These are phyloP conservation scores for Pristionchus arcanus DNA, from an alignment of 2,888 invertebrate genomes.

Conservation along the genomic window DNA sequence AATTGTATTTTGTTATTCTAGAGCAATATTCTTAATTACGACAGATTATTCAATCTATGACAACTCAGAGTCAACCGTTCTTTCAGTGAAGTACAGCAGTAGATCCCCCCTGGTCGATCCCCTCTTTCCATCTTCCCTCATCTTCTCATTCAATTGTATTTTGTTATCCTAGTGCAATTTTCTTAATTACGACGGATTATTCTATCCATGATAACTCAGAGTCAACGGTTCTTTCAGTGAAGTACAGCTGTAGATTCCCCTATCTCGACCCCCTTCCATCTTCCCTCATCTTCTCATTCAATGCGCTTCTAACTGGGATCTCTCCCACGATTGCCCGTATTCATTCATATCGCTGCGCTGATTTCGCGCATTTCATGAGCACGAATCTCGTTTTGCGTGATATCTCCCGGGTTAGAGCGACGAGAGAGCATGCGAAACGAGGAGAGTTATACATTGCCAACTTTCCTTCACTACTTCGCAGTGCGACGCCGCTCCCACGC, in stretches of 20 bases:
- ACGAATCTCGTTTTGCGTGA: not conserved
- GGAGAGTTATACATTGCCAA: not conserved
- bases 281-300: not conserved
- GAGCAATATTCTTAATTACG: no score
- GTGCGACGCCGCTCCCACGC: slow-evolving; percentile 17
- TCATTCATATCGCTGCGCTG: not conserved
- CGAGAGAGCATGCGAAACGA: not conserved
- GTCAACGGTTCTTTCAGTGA: no score
- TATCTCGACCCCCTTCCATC: not conserved
- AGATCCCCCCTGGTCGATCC: not conserved
- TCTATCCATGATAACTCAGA: no score
- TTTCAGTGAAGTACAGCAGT: no score
- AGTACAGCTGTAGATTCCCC: not conserved
- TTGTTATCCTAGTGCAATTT: no score
- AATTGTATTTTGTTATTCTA: no score
- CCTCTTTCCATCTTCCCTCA: no score
- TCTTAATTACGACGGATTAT: no score
- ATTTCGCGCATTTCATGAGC: not conserved
- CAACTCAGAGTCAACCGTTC: no score
- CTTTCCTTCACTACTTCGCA: not conserved
- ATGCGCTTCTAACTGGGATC: not conserved
- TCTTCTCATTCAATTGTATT: no score
- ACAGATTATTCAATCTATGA: no score
- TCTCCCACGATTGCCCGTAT: slow-evolving; percentile 1
- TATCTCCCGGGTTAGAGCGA: not conserved